Base-by-base conservation (phyloP, 2,888 invertebrate species). In the Tribolium freemani region DNA sequence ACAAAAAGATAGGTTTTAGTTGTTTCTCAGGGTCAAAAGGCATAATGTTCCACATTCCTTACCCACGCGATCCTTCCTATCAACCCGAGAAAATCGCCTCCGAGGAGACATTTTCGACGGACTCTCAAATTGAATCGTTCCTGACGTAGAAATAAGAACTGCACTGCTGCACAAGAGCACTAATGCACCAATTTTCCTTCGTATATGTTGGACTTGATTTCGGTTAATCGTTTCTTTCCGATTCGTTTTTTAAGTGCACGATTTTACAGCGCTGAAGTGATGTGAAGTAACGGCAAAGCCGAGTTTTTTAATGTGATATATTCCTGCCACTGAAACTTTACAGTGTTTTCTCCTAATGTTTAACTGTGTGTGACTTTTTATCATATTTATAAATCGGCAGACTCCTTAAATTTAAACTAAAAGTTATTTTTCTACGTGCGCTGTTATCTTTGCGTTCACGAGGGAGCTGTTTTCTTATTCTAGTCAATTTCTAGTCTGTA, bases 1-100 rank as follows among this genome's bases (percentile, higher is more conserved):
- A 56, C 75, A 75, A 69, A 75, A 69, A 72, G 16, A 75, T 73
- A 76, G 73, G 74, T 79, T 81, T 82, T 79, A 76, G 77, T 79
- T 81, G 71, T 79, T 78, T 82, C 82, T 81, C 82, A 84, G 83
- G 83, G 83, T 83, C 84, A 82, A 80, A 80, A 79, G 80, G 80
- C 79, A 78, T 73, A 75, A 73, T 72, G 73, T 77, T 75, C 83
- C 80, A 77, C 80, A 72, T 73, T 75, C 73, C 71, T 73, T 69
- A 76, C 60, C 69, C 69, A 44, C 20, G 11, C 60, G 45, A 71
- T 66, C 56, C 60, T 72, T 72, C 67, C 67, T 67, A 67, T 46
- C 48, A n/a, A 46, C 38, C 53, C 44, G 20, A 45, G 51, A 71
- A 30, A 38, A 38, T 38, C 38, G 38, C 8, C n/a, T 38, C 38